phyloP scores from a whole-genome alignment of 2,888 invertebrate genomes.

The Caenorhabditis auriculariae region DNA sequence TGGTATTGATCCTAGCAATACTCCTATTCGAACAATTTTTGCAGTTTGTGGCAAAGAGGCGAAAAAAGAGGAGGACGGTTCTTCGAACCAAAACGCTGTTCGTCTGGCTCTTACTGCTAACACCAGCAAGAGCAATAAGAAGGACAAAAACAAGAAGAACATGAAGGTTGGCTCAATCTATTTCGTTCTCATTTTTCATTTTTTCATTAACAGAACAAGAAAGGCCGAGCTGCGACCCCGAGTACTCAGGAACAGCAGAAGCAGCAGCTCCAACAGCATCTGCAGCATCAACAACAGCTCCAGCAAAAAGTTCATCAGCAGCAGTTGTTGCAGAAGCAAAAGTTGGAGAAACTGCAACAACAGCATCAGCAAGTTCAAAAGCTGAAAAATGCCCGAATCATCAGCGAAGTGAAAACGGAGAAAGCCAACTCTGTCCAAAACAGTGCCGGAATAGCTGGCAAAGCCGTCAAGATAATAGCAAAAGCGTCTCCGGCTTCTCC shows the following conservation, averaged over 20 bases:
- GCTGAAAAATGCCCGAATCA: slow-evolving; percentile 1
- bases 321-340: too few relatives aligned
- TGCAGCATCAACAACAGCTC: too few relatives aligned
- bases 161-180: not conserved
- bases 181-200: not conserved
- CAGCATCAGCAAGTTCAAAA: too few relatives aligned
- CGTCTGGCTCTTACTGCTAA: slow-evolving; percentile 16
- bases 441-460: too few relatives aligned
- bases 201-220: not conserved
- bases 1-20: not conserved
- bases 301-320: too few relatives aligned
- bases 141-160: slow-evolving; percentile 1
- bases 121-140: slow-evolving; percentile 1
- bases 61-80: not conserved
- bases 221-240: slow-evolving; percentile 5
- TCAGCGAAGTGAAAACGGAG: slow-evolving; percentile 2
- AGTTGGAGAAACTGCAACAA: too few relatives aligned
- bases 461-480: too few relatives aligned
- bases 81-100: slow-evolving; percentile 22
- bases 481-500: slow-evolving; percentile 1
- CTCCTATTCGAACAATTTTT: too few relatives aligned
- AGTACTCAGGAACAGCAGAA: slow-evolving; percentile 5
- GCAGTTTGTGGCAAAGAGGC: slow-evolving; percentile 1
- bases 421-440: slow-evolving; percentile 1
- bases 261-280: too few relatives aligned